Conservation (phyloP, 2,113 vertebrate species). For the Nycticorax nycticorax region DNA sequence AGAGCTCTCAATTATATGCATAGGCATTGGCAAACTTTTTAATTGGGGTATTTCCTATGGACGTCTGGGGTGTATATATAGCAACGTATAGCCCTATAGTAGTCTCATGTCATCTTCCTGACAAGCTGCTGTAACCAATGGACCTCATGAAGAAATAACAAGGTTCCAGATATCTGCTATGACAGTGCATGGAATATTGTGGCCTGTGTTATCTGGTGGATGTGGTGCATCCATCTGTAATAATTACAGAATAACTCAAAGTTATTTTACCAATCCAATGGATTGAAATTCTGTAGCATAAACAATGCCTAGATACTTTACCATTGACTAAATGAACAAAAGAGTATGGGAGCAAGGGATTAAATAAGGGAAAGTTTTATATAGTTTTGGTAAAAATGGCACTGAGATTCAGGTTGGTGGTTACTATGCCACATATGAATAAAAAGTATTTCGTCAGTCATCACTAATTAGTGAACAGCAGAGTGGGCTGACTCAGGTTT, state of each 20-base stretch:
- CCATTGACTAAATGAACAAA: not conserved
- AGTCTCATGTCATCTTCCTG: not conserved
- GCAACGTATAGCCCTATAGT: not conserved
- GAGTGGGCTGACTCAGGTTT: not conserved
- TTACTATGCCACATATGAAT: not conserved
- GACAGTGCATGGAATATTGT: not conserved
- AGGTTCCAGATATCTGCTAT: not conserved
- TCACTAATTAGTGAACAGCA: not conserved
- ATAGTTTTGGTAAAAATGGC: not conserved
- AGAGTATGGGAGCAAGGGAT: not conserved
- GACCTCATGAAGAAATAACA: not conserved
- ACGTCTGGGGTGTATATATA: not conserved
- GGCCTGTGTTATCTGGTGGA: not conserved
- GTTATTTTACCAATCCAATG: not conserved
- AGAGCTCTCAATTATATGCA: not conserved
- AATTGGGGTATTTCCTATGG: not conserved
- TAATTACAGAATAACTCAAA: not conserved
- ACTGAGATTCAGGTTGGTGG: not conserved
- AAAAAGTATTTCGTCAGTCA: not conserved
- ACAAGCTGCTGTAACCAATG: not conserved
- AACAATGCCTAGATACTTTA: not conserved
- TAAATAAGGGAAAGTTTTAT: not conserved
- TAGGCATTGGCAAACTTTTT: not conserved
- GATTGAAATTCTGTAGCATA: not conserved
- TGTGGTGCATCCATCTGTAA: not conserved